Conservation (phyloP, 2,113 vertebrate species). For the Petromus typicus region DNA sequence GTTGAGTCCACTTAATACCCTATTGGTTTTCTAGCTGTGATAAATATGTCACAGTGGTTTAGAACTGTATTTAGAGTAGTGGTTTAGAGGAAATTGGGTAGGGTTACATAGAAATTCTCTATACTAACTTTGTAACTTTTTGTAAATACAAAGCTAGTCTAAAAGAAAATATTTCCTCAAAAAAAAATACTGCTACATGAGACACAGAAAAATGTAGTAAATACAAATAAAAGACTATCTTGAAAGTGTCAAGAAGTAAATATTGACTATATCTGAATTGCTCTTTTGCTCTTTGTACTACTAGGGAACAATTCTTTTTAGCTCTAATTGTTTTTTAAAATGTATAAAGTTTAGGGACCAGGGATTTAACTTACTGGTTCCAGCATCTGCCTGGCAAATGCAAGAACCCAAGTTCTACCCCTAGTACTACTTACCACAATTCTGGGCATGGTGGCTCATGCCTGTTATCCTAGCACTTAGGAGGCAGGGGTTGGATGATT, state of each 20-base stretch:
- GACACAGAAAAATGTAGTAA: not conserved
- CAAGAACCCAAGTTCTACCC: no score
- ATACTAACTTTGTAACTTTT: not conserved
- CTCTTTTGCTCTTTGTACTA: conserved; percentile 55
- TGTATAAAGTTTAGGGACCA: conserved; percentile 74
- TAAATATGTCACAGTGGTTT: not conserved
- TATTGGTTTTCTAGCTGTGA: not conserved
- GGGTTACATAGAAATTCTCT: not conserved
- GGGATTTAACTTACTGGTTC: no score
- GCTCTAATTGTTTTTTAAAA: conserved; percentile 66
- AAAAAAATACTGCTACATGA: not conserved
- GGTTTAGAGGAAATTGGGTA: not conserved
- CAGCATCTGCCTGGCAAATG: no score
- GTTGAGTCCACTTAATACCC: not conserved
- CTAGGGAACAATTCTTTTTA: conserved; percentile 46
- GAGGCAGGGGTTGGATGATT: no score
- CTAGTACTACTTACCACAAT: no score
- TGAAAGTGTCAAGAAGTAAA: conserved; percentile 55
- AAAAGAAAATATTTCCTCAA: not conserved
- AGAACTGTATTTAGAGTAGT: not conserved
- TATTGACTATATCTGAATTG: conserved; percentile 48
- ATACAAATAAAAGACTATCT: not conserved
- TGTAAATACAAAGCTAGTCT: not conserved
- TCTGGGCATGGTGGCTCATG: no score
- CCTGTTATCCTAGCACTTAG: no score